A percentile compares a stretch with the other conserved stretches of the same genome.
Evolutionary conservation across 2,797 vertebrate species (phyloP).

Genomic region (Chelonia mydas): DNA sequence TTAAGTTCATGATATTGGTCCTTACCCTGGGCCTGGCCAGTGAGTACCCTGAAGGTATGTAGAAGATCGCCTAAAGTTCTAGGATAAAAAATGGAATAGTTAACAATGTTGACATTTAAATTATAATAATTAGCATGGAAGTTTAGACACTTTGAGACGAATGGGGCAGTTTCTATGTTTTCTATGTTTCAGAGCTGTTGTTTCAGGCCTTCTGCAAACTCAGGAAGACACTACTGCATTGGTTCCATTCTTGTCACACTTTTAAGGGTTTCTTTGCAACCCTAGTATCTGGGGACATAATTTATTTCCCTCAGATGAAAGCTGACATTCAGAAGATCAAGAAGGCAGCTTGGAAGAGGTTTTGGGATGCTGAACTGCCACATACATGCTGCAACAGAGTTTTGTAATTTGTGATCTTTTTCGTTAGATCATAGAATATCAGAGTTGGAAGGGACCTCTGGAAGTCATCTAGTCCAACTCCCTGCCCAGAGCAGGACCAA

Average conservation of each 20-base stretch:
- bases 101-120: background rate
- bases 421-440: too few species aligned
- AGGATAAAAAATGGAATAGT: background rate
- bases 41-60: too few species aligned
- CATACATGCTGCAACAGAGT: fast-evolving
- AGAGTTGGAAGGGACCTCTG: too few species aligned
- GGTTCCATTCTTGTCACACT: fast-evolving
- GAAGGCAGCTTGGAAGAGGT: background rate
- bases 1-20: too few species aligned
- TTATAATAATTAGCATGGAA: background rate
- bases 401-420: background rate
- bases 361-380: fast-evolving
- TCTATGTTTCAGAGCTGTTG: background rate
- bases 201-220: background rate
- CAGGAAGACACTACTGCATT: fast-evolving
- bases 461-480: too few species aligned
- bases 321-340: too few species aligned
- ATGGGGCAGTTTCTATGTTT: fast-evolving
- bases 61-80: too few species aligned
- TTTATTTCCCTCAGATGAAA: background rate
- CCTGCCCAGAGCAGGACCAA: too few species aligned
- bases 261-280: background rate
- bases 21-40: too few species aligned
- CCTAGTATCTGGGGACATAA: background rate
- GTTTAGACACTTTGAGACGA: background rate